Evolutionary conservation across 2,797 vertebrate species (phyloP).

Genomic region (Hydrophis major): DNA sequence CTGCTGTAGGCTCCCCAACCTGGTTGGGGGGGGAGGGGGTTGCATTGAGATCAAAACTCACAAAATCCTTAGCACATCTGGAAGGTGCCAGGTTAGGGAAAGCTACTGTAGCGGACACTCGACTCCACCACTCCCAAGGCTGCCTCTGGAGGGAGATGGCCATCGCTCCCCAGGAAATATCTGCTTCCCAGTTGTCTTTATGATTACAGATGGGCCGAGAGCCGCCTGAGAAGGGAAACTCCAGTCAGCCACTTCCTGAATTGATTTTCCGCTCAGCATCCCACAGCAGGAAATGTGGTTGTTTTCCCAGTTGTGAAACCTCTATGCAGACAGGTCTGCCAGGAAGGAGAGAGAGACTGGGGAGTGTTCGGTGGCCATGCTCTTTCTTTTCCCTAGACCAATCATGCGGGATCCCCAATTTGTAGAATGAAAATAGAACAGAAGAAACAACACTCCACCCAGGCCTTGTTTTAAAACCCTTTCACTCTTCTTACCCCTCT

Average conservation of each 20-base stretch:
- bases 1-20: not conserved
- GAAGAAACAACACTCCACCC: not conserved
- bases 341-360: not conserved
- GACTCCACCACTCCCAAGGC: not conserved
- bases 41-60: not conserved
- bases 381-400: no score
- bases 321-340: not conserved
- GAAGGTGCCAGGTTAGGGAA: not conserved
- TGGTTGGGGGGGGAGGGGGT: not conserved
- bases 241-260: slow-evolving; percentile 20
- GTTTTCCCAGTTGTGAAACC: not conserved
- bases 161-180: not conserved
- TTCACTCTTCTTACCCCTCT: rapidly evolving
- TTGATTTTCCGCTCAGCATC: not conserved
- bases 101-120: not conserved
- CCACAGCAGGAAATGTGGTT: not conserved
- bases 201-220: not conserved
- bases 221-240: not conserved
- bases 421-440: not conserved
- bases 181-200: not conserved
- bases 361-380: no score
- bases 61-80: not conserved
- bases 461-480: not conserved
- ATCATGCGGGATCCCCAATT: not conserved
- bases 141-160: not conserved